A percentile compares a stretch with the other conserved stretches of the same genome.
These are phyloP conservation scores for Patella vulgata DNA, from an alignment of 1,140 invertebrate species.

Conservation along the genomic window DNA sequence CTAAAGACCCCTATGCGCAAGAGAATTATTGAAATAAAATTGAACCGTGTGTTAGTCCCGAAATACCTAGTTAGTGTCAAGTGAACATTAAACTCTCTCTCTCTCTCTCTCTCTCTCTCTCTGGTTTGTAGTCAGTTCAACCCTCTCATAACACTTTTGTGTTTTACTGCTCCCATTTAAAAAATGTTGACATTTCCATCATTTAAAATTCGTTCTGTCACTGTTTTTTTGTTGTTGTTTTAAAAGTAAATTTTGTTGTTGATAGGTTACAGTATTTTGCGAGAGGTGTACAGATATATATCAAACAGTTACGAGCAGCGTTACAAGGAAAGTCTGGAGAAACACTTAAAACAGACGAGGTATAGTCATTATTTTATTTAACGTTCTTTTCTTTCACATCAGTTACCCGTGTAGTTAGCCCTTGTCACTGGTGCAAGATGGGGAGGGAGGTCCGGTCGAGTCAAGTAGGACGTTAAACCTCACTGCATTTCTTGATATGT, in stretches of 20 bases:
- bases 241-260: conserved; percentile 13
- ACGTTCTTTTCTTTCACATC: no score
- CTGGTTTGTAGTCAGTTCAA: neutral
- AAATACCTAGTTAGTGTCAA: no score
- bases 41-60: no score
- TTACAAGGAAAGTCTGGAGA: conserved; percentile 80
- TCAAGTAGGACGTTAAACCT: no score
- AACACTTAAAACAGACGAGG: conserved; percentile 67
- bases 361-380: conserved; percentile 30
- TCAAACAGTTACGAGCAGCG: conserved; percentile 88
- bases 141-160: neutral
- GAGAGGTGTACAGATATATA: conserved; percentile 89
- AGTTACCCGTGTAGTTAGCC: no score
- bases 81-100: no score
- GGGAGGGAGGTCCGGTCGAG: no score
- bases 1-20: no score
- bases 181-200: neutral
- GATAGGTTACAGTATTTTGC: conserved; percentile 88
- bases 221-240: conserved; percentile 5
- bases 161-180: neutral
- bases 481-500: no score
- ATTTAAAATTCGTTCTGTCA: neutral
- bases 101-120: conserved; percentile 1
- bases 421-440: no score
- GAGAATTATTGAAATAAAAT: no score